These are phyloP conservation scores for Temnothorax rugatulus DNA, from an alignment of 2,888 invertebrate genomes.

Conservation along the genomic window DNA sequence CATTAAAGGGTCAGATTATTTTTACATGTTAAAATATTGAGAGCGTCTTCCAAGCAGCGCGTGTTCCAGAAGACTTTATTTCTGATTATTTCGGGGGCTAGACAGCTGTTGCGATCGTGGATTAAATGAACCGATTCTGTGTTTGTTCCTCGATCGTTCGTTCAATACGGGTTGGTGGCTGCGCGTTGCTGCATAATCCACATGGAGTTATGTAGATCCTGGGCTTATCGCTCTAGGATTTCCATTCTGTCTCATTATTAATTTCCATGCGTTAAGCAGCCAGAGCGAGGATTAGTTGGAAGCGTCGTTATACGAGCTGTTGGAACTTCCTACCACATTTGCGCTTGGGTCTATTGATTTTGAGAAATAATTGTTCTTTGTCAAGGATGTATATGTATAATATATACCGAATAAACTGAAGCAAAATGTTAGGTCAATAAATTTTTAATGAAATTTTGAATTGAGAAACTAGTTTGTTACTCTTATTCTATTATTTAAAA, in stretches of 20 bases:
- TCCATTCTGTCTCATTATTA: conserved; percentile 77
- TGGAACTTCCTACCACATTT: conserved; percentile 62
- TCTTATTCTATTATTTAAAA: not conserved
- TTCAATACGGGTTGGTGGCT: conserved; percentile 66
- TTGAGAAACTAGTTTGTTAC: not conserved
- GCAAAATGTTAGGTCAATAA: not conserved
- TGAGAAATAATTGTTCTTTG: conserved; percentile 62
- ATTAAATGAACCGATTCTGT: conserved; percentile 69
- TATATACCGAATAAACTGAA: not conserved
- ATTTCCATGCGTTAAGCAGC: conserved; percentile 76
- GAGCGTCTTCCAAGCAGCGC: conserved; percentile 43
- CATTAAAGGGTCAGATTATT: not conserved
- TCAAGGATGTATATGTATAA: not conserved
- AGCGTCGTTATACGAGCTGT: conserved; percentile 67
- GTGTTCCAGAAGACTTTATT: not conserved
- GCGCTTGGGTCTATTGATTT: conserved; percentile 65
- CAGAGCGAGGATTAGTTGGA: conserved; percentile 66
- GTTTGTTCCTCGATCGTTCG: conserved; percentile 74
- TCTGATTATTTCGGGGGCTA: conserved; percentile 30
- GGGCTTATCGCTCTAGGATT: conserved; percentile 75
- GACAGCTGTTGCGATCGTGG: conserved; percentile 42
- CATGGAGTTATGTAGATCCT: conserved; percentile 72
- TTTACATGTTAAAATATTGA: not conserved
- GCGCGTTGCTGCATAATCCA: conserved; percentile 69
- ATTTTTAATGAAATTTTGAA: conserved; percentile 7